These are phyloP conservation scores for Rhagonycha fulva DNA, from an alignment of 2,888 invertebrate genomes.

Conservation along the genomic window DNA sequence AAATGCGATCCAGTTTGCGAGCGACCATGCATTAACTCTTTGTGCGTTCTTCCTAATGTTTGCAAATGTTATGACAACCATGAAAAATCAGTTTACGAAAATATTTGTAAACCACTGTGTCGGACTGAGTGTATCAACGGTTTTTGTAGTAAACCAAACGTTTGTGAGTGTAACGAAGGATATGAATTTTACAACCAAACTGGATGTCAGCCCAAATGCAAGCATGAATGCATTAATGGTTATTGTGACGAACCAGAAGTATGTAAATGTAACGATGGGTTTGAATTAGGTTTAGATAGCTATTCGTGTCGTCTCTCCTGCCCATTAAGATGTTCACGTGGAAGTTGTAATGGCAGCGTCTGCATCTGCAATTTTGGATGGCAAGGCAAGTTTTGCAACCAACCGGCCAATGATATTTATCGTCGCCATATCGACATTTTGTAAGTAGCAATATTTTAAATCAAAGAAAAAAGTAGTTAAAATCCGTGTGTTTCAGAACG, in stretches of 20 bases:
- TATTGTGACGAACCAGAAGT: conserved; percentile 30
- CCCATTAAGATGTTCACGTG: conserved; percentile 39
- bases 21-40: conserved; percentile 53
- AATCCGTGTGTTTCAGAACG: no score
- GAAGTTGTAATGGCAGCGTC: conserved; percentile 44
- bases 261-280: conserved; percentile 42
- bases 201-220: neutral
- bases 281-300: conserved; percentile 12
- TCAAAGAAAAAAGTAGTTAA: no score
- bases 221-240: conserved; percentile 25
- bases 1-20: conserved; percentile 36
- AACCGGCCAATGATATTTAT: conserved; percentile 26
- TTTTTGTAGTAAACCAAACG: neutral
- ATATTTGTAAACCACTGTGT: neutral
- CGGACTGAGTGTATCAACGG: neutral
- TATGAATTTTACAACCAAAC: neutral
- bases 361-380: conserved; percentile 60
- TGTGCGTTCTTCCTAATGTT: conserved; percentile 49
- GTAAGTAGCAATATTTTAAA: conserved; percentile 8
- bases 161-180: neutral
- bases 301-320: conserved; percentile 24
- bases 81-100: neutral
- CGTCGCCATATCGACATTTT: neutral
- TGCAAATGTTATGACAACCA: conserved; percentile 14
- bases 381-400: conserved; percentile 46